These are phyloP conservation scores for Seira sanloemensis DNA, from an alignment of 2,888 invertebrate genomes.

Conservation along the genomic window DNA sequence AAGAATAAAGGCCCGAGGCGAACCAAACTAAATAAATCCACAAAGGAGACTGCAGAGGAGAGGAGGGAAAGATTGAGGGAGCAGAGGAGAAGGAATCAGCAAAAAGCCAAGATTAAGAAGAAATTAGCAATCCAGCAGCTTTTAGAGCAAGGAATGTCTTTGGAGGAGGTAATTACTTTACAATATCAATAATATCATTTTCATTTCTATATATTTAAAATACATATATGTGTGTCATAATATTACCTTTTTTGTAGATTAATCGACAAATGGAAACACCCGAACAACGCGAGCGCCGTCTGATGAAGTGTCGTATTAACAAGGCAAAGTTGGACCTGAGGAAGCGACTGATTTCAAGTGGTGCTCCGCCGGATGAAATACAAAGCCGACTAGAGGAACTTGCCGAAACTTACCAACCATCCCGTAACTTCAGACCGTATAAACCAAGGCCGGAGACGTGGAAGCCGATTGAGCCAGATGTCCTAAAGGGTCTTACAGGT, in stretches of 20 bases:
- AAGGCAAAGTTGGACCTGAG: slow-evolving; percentile 9
- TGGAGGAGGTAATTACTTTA: slow-evolving; percentile 55
- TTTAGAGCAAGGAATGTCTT: slow-evolving; percentile 35
- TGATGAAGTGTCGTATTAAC: slow-evolving; percentile 6
- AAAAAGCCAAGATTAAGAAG: background rate
- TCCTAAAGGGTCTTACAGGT: too few relatives aligned
- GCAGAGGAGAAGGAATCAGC: background rate
- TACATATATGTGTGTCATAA: background rate
- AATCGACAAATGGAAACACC: slow-evolving; percentile 15
- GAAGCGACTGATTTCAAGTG: background rate
- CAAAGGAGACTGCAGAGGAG: background rate
- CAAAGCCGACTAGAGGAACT: slow-evolving; percentile 15
- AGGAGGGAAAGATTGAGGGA: slow-evolving; percentile 2
- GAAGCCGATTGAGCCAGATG: too few relatives aligned
- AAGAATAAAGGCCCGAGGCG: background rate
- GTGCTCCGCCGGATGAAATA: slow-evolving; percentile 30
- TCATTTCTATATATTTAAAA: too few relatives aligned
- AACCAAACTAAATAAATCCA: background rate
- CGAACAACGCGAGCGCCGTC: slow-evolving; percentile 21
- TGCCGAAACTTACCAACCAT: slow-evolving; percentile 13
- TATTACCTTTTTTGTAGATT: too few relatives aligned
- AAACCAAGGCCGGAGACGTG: background rate
- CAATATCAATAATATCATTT: too few relatives aligned
- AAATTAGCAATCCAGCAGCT: slow-evolving; percentile 31
- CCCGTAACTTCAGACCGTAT: background rate